Base-by-base conservation (phyloP, 1,140 invertebrate genomes). In the Halesus radiatus region DNA sequence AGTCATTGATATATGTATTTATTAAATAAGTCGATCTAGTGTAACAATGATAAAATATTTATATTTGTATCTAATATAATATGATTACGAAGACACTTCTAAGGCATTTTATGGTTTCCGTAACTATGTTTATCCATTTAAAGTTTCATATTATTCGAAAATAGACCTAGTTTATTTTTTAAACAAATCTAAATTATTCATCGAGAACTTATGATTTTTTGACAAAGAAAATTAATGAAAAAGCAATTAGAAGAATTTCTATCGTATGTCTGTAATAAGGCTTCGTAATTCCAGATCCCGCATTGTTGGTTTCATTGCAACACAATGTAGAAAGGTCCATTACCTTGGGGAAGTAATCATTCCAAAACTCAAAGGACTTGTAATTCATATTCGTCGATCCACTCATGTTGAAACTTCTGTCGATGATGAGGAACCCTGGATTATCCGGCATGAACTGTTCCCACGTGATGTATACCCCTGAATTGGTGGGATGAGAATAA, bases 361-460 rank as follows among this genome's bases (percentile, higher is more conserved):
- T 95, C 95, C 95, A 96, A 87, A 96, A 96, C 56, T 92, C 91
- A 80, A 95, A 91, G 8, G 93, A 92, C 84, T 93, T 94, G 84
- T 94, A 95, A 87, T 95, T 93, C 0, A 95, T 89, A 10, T 87
- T 90, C 1, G 86, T 88, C 1, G 91, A 84, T 75, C 93, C 90
- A 80, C 92, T 93, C 91, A 95, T 95, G 75, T 93, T 93, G 80
- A 95, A 93, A 80, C 91, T 94, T 66, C 92, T 91, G 83, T 95
- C 93, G 50, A 96, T 93, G 16, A 95, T 92, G 26, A 96, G 88
- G 81, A 94, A 91, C 0, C 92, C 91, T 1, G 94, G 94, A 68
- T 89, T 91, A 10, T 92, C 90, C 16, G 86, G 85, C 68, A 91
- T 92, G 83, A 92, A 95, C 1, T 90, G 85, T 54, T 94, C 93